Evolutionary conservation across 2,113 vertebrate genomes (phyloP), one percentile per base, ranked within the genome.

Genomic region (Oreochromis niloticus): DNA sequence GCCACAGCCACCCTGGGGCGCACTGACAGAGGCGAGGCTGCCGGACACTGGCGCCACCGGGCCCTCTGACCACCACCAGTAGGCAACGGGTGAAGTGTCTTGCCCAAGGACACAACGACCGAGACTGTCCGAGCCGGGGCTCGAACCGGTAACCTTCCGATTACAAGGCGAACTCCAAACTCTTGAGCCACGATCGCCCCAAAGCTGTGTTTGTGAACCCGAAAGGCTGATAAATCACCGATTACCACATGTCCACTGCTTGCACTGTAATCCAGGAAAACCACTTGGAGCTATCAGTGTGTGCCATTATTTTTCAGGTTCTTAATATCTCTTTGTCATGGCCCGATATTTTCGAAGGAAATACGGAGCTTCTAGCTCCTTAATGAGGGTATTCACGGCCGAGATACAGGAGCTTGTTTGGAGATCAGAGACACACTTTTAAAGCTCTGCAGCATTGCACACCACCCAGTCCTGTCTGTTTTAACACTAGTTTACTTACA

Each of bases 321-420:
- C 95, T 46, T 98, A 99, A 93, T 99, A 99, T 24, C 97, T 97
- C 88, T 97, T 97, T 82, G 99, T 99, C 96, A 99, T 96, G 41
- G 98, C 96, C 93, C 98, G 95, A 91, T 99, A 99, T 91, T 99
- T 99, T 84, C 97, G 97, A 43, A 99, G 97, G 85, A 97, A 99
- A 91, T 99, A 99, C 16, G 99, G 95, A 11, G 98, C 98, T 93
- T 99, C 98, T 56, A 99, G 89, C 80, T 99, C 98, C 93, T 98
- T 98, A 19, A 98, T 98, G 96, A 14, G 98, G 98, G 88, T 99
- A 99, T 8, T 99, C 98, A 75, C 96, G 96, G 87, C 98, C 98
- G 7, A 99, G 96, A 91, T 97, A 97, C 94, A 99, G 96, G 92
- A 99, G 95, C 98, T 99, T 91, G n/a, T 27, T 93, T 83, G 34